phyloP scores from a whole-genome alignment of 2,797 vertebrate species.

The Botia kubotai region DNA sequence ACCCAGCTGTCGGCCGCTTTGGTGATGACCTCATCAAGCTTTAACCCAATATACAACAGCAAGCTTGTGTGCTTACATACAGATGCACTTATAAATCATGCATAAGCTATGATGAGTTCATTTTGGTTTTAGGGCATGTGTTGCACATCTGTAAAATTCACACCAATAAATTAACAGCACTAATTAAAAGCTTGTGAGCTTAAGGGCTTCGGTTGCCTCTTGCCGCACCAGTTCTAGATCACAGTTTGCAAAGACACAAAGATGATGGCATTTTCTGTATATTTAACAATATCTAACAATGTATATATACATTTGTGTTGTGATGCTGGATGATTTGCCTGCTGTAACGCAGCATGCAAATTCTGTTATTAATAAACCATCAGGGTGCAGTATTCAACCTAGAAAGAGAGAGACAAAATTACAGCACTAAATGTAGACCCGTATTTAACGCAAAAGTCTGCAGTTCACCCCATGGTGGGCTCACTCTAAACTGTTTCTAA shows the following conservation, averaged over 20 bases:
- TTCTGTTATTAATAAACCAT: constrained; percentile 36
- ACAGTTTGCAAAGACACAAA: not conserved
- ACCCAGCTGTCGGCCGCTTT: constrained; percentile 6
- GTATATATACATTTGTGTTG: not conserved
- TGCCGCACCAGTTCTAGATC: not conserved
- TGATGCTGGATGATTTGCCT: constrained; percentile 6
- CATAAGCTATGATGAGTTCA: constrained; percentile 48
- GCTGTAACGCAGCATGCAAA: constrained; percentile 1
- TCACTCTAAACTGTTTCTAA: constrained; percentile 35
- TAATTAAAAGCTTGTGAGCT: constrained; percentile 38
- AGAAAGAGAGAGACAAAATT: constrained; percentile 39
- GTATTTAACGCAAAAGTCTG: constrained; percentile 46
- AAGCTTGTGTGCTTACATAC: constrained; percentile 27
- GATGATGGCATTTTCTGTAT: not conserved
- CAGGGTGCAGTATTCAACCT: constrained; percentile 24
- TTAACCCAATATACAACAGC: constrained; percentile 21
- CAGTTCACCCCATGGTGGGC: constrained; percentile 33
- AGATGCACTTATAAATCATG: constrained; percentile 8
- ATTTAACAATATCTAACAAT: not conserved
- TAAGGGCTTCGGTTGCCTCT: not conserved
- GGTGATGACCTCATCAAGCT: constrained; percentile 36
- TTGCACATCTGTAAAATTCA: constrained; percentile 34
- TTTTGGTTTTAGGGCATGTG: constrained; percentile 23
- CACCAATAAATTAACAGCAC: constrained; percentile 36
- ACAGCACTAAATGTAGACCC: constrained; percentile 18